Evolutionary conservation across 1,140 invertebrate species (phyloP).

Genomic region (Zaprionus tsacasi): DNA sequence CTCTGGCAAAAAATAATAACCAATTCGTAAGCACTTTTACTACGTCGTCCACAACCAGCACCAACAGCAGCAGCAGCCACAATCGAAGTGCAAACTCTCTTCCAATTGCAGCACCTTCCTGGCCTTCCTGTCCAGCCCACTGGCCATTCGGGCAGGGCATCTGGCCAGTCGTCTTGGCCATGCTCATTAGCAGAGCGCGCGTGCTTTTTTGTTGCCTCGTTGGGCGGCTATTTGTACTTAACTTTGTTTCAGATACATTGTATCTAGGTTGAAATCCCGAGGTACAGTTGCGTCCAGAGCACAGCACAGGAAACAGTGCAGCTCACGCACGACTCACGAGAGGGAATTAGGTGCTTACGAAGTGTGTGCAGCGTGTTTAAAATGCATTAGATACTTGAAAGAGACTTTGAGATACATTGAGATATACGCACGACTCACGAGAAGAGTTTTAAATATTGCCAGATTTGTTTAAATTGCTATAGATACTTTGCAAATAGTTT

Average conservation of each 20-base stretch:
- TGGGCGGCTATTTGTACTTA: slow-evolving; percentile 23
- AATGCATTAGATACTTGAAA: not conserved
- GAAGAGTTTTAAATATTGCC: not conserved
- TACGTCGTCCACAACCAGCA: slow-evolving; percentile 22
- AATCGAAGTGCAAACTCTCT: slow-evolving; percentile 9
- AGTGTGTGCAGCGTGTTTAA: not conserved
- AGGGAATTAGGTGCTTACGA: not conserved
- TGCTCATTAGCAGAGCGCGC: slow-evolving; percentile 61
- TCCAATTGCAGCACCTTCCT: not conserved
- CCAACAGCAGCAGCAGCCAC: not conserved
- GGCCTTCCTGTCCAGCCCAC: not conserved
- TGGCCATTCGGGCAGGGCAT: slow-evolving; percentile 23
- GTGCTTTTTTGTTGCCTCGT: slow-evolving; percentile 36
- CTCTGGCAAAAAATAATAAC: slow-evolving; percentile 58
- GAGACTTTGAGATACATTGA: not conserved
- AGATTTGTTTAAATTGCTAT: not conserved
- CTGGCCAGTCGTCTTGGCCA: slow-evolving; percentile 35
- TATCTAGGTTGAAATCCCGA: slow-evolving; percentile 6
- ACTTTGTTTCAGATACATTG: slow-evolving; percentile 33
- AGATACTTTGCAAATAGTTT: not conserved
- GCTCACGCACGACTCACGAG: slow-evolving; percentile 2
- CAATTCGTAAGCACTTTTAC: slow-evolving; percentile 79
- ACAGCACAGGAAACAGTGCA: not conserved
- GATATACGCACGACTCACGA: not conserved
- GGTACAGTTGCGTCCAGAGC: slow-evolving; percentile 5